Conservation (phyloP, 2,797 vertebrate genomes). For the Trachurus trachurus region DNA sequence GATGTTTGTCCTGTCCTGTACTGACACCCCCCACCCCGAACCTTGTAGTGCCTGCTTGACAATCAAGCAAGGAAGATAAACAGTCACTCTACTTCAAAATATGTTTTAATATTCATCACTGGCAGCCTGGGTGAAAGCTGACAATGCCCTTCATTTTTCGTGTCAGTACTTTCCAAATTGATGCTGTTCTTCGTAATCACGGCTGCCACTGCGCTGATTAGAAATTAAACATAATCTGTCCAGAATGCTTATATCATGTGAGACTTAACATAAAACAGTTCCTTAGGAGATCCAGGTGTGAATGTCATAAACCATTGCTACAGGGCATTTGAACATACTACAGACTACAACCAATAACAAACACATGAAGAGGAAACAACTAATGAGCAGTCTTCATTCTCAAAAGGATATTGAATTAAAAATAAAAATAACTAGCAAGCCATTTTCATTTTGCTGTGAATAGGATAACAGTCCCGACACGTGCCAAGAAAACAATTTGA, state of each 20-base stretch:
- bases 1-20: neutral
- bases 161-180: conserved; percentile 18
- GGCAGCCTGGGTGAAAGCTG: conserved; percentile 32
- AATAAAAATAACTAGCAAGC: neutral
- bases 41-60: neutral
- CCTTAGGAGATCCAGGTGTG: conserved; percentile 1
- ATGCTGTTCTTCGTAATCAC: conserved; percentile 11
- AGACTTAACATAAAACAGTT: conserved; percentile 25
- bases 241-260: conserved; percentile 27
- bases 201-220: conserved; percentile 27
- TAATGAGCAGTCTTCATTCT: neutral
- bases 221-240: conserved; percentile 30
- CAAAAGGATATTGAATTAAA: neutral
- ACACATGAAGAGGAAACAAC: neutral
- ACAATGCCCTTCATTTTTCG: conserved; percentile 21
- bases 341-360: conserved; percentile 13
- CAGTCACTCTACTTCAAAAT: conserved; percentile 18
- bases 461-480: neutral
- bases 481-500: neutral
- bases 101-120: conserved; percentile 17
- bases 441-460: neutral
- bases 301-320: conserved; percentile 19
- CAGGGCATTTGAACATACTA: conserved; percentile 13
- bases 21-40: neutral
- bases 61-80: conserved; percentile 5